Base-by-base conservation (phyloP, 2,797 vertebrate genomes). In the Parambassis ranga region DNA sequence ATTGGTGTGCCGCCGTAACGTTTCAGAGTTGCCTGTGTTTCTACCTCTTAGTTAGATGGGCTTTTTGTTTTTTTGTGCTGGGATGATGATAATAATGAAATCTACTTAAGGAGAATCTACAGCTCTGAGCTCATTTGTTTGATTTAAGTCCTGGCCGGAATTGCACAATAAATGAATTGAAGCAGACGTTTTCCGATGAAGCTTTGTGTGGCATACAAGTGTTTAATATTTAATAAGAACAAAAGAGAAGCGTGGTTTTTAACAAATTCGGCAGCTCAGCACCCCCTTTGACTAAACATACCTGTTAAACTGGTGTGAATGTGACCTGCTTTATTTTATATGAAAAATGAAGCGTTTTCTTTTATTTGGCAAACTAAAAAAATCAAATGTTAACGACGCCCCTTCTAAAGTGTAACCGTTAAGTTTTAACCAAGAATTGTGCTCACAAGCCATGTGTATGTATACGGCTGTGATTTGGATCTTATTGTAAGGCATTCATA, bases 21-120 rank as follows among this genome's bases (percentile, higher is more conserved):
- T 86, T 82, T 83, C 69, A 72, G 62, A 93, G 92, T 94, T 93
- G 94, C 95, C 94, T 94, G 93, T 94, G 94, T 95, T 95, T 96
- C 95, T 96, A 98, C 96, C 96, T 98, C 95, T 93, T 94, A 95
- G 93, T 94, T 81, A 92, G 82, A 95, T 93, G 92, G 94, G 93
- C 92, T 94, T 94, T 72, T 60, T 30, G 53, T 57, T 31, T 4
- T 91, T 90, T 91, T 90, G 91, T 94, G 91, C 90, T 93, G 91
- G 91, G 92, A 93, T 94, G 13, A 72, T 91, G 92, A 93, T 94
- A 13, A 72, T 91, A 11, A 72, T 91, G 91, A 93, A 89, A 91
- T 89, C 89, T 51, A 41, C 19, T n/a, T 23, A 56, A 46, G 16
- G 60, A 75, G 41, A 71, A 59, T 49, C 48, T 36, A 15, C 19